A percentile compares a stretch with the other conserved stretches of the same genome.
phyloP scores from a whole-genome alignment of 2,797 vertebrate genomes.

The Lateolabrax maculatus region DNA sequence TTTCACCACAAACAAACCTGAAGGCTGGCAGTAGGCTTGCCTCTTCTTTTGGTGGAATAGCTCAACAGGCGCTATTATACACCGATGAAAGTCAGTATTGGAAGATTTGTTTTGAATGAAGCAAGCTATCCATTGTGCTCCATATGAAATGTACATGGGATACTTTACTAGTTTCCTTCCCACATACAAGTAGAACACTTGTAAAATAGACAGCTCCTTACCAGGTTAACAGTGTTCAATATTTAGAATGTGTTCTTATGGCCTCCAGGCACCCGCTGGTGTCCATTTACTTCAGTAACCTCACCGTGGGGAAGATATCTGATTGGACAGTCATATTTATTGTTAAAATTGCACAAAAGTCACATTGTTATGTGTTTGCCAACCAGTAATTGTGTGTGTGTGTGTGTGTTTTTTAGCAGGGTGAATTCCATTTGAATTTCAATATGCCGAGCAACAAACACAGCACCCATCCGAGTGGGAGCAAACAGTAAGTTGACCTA shows the following conservation, averaged over 20 bases:
- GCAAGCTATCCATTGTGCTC: not conserved
- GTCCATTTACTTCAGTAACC: not conserved
- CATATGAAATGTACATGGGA: not conserved
- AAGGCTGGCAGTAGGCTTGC: not conserved
- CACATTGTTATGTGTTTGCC: not conserved
- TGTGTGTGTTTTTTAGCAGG: not conserved
- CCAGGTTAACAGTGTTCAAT: no score
- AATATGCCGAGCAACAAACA: constrained; percentile 84
- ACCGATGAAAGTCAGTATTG: not conserved
- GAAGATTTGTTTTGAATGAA: not conserved
- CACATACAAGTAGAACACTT: not conserved
- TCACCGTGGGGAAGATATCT: not conserved
- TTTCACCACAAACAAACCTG: constrained; percentile 49
- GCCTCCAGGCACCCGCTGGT: not conserved
- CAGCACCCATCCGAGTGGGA: constrained; percentile 74
- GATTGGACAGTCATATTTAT: not conserved
- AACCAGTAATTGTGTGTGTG: not conserved
- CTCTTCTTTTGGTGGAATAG: not conserved
- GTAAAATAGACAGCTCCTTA: no score
- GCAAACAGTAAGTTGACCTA: constrained; percentile 70
- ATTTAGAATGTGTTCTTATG: not conserved
- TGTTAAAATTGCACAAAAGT: not conserved
- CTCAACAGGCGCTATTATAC: not conserved
- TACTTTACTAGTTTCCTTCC: not conserved
- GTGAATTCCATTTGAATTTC: constrained; percentile 12